Conservation (phyloP, 23 tunicate genomes). For the Phallusia fumigata region DNA sequence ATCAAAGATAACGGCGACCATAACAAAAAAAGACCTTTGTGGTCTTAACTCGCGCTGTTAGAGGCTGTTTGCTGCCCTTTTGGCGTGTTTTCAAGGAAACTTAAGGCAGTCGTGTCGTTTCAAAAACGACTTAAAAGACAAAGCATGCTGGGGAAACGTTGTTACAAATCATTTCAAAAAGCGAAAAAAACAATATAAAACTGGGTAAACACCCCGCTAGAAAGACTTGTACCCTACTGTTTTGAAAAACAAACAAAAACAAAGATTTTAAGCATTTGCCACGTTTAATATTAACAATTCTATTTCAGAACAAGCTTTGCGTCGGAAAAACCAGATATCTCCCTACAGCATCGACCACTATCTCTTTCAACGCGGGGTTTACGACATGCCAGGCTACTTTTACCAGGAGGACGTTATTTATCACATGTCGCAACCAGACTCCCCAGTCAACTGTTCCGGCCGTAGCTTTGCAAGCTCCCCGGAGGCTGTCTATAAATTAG, state of each 20-base stretch:
- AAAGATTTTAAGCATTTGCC: neutral
- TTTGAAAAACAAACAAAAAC: neutral
- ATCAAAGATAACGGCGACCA: too few species aligned
- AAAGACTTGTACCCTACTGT: too few species aligned
- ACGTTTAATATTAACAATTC: neutral
- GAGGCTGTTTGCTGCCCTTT: too few species aligned
- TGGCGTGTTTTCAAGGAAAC: too few species aligned
- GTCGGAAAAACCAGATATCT: neutral
- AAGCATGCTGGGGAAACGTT: too few species aligned
- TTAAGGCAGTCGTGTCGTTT: too few species aligned
- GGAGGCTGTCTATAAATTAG: neutral
- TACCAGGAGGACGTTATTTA: neutral
- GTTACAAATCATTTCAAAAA: too few species aligned
- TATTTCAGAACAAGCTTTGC: neutral
- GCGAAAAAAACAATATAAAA: too few species aligned
- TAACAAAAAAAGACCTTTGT: too few species aligned
- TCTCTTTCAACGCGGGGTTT: neutral
- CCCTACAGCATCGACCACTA: neutral
- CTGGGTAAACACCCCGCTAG: too few species aligned
- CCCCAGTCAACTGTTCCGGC: neutral
- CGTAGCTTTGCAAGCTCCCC: neutral
- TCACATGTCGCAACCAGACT: neutral
- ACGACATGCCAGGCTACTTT: conserved; percentile 4
- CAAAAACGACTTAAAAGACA: too few species aligned
- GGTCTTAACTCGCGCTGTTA: too few species aligned